phyloP scores from a whole-genome alignment of 2,888 invertebrate genomes.

The Lasioglossum leucozonium region DNA sequence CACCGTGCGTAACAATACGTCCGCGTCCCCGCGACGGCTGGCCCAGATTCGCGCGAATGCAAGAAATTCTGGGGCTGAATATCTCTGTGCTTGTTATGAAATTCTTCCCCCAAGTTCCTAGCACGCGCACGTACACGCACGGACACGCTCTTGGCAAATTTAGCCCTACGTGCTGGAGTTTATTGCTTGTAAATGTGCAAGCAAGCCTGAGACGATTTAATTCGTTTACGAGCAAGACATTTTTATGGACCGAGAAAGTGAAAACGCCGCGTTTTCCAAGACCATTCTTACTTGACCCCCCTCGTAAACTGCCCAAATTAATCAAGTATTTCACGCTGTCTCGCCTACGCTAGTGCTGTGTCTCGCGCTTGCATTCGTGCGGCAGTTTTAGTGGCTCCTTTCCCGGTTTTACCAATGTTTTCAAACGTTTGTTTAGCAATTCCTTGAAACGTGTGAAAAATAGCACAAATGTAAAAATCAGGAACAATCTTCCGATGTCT shows the following conservation, averaged over 20 bases:
- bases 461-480: background rate
- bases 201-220: background rate
- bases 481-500: background rate
- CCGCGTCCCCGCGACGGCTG: slow-evolving; percentile 25
- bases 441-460: background rate
- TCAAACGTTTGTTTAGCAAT: rapidly evolving
- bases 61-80: slow-evolving; percentile 31
- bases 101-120: slow-evolving; percentile 22
- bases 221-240: background rate
- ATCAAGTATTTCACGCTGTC: background rate
- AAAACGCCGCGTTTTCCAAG: background rate
- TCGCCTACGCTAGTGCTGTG: background rate
- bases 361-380: too few relatives aligned
- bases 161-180: background rate
- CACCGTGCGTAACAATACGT: slow-evolving; percentile 55
- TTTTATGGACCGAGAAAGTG: background rate
- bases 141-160: background rate
- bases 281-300: background rate
- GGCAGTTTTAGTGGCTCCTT: background rate
- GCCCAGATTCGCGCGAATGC: slow-evolving; percentile 54
- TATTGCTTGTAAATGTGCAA: background rate
- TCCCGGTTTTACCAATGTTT: background rate
- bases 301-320: background rate
- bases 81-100: slow-evolving; percentile 33
- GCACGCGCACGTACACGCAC: background rate